phyloP scores from a whole-genome alignment of 1,140 invertebrate genomes.

The Zophobas morio region DNA sequence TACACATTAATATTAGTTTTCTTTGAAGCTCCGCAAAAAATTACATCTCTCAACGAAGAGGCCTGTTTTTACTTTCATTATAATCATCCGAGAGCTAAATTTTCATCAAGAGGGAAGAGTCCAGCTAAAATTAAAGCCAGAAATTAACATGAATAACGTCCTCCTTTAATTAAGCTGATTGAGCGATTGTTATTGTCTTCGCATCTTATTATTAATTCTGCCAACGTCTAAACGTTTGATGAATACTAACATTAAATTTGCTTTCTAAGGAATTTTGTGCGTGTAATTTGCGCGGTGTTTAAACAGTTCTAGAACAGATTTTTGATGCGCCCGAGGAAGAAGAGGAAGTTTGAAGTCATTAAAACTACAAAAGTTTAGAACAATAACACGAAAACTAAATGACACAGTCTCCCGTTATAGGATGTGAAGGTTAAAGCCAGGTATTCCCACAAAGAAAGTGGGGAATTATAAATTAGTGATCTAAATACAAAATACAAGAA shows the following conservation, averaged over 20 bases:
- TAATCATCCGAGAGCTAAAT: conserved; percentile 22
- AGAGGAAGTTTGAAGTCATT: too few species aligned
- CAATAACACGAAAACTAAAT: too few species aligned
- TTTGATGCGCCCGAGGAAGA: too few species aligned
- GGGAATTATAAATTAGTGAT: too few species aligned
- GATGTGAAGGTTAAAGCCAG: too few species aligned
- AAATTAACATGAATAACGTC: conserved; percentile 33
- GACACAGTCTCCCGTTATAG: too few species aligned
- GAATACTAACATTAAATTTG: conserved; percentile 6
- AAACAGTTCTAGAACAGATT: background rate
- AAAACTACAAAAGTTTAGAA: too few species aligned
- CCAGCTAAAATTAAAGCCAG: background rate
- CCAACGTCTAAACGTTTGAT: conserved; percentile 1
- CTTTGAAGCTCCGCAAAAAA: conserved; percentile 25
- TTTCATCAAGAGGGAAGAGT: background rate
- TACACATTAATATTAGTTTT: conserved; percentile 25
- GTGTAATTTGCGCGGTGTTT: background rate
- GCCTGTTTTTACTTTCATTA: conserved; percentile 25
- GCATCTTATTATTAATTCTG: conserved; percentile 15
- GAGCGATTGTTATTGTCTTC: conserved; percentile 33
- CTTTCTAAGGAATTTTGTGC: background rate
- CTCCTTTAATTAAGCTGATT: conserved; percentile 37
- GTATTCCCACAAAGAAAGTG: too few species aligned
- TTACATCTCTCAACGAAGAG: background rate
- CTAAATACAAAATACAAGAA: too few species aligned